These are phyloP conservation scores for Melanargia galathea DNA, from an alignment of 2,888 invertebrate species.

Conservation along the genomic window DNA sequence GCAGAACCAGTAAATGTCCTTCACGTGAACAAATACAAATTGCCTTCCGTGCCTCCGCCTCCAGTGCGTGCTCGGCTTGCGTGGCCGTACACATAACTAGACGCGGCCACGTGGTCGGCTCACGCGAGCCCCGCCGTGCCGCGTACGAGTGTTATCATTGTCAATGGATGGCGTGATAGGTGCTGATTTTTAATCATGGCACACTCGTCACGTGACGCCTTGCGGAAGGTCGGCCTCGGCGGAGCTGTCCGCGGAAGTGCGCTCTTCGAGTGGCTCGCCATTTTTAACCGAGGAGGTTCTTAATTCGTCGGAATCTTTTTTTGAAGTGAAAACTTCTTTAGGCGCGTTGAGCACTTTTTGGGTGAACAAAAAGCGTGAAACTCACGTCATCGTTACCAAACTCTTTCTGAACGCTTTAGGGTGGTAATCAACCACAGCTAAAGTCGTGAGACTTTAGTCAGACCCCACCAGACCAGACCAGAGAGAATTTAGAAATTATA, in stretches of 20 bases:
- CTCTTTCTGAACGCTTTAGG: too few species aligned
- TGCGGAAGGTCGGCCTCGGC: slow-evolving; percentile 43
- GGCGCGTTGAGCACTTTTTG: too few species aligned
- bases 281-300: too few species aligned
- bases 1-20: slow-evolving; percentile 31
- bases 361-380: too few species aligned
- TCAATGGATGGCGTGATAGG: slow-evolving; percentile 77
- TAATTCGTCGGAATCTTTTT: too few species aligned
- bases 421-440: too few species aligned
- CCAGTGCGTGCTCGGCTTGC: slow-evolving; percentile 58
- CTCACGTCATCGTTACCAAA: too few species aligned
- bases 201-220: slow-evolving; percentile 42
- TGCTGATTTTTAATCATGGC: slow-evolving; percentile 45
- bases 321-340: too few species aligned
- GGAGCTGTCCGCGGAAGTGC: slow-evolving; percentile 3
- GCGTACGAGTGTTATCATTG: slow-evolving; percentile 52
- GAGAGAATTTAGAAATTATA: too few species aligned
- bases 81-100: slow-evolving; percentile 55
- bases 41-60: slow-evolving; percentile 38
- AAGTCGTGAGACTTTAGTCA: too few species aligned
- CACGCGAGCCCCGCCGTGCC: slow-evolving; percentile 67
- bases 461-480: too few species aligned
- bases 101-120: slow-evolving; percentile 61
- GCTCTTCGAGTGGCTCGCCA: not conserved
- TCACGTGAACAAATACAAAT: slow-evolving; percentile 36